These are phyloP conservation scores for Crotophaga sulcirostris DNA, from an alignment of 2,113 vertebrate species.

Conservation along the genomic window DNA sequence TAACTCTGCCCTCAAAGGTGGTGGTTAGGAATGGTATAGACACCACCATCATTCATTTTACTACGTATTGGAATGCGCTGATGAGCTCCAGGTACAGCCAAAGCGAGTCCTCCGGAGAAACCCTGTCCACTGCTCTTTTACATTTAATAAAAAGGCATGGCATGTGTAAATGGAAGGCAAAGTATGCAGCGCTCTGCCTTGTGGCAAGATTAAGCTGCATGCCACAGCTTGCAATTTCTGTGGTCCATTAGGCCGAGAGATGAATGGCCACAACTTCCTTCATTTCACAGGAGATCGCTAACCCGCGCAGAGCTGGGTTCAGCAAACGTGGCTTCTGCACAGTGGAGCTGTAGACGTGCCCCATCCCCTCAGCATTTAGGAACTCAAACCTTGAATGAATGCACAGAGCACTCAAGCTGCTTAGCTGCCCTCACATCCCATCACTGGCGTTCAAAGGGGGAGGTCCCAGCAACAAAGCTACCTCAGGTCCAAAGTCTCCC, in stretches of 20 bases:
- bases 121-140: conserved; percentile 17
- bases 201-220: conserved; percentile 56
- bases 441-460: fast-evolving
- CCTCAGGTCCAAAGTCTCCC: neutral
- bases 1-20: conserved; percentile 13
- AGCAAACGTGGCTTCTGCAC: neutral
- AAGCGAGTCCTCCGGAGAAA: conserved; percentile 20
- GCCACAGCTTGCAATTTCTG: conserved; percentile 59
- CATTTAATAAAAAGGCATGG: conserved; percentile 46
- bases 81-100: neutral
- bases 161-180: conserved; percentile 57
- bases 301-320: neutral
- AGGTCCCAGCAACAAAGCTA: neutral
- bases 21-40: neutral
- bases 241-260: conserved; percentile 50
- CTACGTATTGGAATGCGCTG: neutral
- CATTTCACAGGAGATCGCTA: neutral
- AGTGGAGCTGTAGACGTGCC: neutral
- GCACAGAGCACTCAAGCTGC: neutral
- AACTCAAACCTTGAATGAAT: neutral
- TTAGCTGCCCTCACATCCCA: neutral
- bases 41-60: neutral
- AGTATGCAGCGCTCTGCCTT: conserved; percentile 53
- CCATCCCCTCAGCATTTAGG: neutral
- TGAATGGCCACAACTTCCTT: conserved; percentile 43